These are phyloP conservation scores for Calliopum simillimum DNA, from an alignment of 2,888 invertebrate species.

Conservation along the genomic window DNA sequence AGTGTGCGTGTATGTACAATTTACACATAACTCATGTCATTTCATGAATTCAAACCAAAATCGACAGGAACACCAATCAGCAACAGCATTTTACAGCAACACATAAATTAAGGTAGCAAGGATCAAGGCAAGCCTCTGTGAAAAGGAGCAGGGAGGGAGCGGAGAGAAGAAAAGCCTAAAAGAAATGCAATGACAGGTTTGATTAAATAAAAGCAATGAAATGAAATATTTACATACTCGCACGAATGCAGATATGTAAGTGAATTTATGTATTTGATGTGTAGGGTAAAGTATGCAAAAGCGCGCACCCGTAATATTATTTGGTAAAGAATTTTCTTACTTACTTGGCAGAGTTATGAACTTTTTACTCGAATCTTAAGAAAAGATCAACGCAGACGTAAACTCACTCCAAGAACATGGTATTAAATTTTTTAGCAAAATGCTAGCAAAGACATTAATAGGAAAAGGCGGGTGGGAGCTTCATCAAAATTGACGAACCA, in stretches of 20 bases:
- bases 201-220: conserved; percentile 29
- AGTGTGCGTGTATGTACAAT: background rate
- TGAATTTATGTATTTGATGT: background rate
- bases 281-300: background rate
- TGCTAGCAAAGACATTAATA: background rate
- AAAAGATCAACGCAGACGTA: background rate
- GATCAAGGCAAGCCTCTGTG: too few species aligned
- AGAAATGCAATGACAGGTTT: conserved; percentile 10
- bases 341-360: background rate
- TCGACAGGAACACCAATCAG: background rate
- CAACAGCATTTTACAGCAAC: conserved; percentile 4
- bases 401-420: too few species aligned
- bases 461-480: background rate
- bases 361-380: background rate
- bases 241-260: background rate
- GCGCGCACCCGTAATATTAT: too few species aligned
- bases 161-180: too few species aligned
- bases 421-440: too few species aligned
- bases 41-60: background rate
- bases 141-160: too few species aligned
- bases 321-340: too few species aligned
- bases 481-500: too few species aligned
- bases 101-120: background rate
- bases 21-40: background rate
- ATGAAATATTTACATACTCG: conserved; percentile 20